phyloP scores from a whole-genome alignment of 2,113 vertebrate species.

The Paracanthobrama guichenoti region DNA sequence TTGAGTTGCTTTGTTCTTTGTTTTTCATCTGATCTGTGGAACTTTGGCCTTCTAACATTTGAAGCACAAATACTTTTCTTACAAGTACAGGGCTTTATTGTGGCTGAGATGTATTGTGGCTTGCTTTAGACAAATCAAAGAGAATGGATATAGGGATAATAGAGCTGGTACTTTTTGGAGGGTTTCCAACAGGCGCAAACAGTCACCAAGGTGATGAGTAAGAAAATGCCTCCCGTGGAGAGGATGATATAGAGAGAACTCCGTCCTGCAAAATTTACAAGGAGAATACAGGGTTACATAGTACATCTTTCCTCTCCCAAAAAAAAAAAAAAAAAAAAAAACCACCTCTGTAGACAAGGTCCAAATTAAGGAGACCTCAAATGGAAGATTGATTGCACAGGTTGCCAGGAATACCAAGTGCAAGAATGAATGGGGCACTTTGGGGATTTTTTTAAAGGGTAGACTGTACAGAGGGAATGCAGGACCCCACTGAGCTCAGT shows the following conservation, averaged over 20 bases:
- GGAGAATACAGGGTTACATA: constrained; percentile 22
- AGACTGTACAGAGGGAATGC: constrained; percentile 35
- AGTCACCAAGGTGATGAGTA: constrained; percentile 97
- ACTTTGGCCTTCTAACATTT: constrained; percentile 6
- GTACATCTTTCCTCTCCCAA: background rate
- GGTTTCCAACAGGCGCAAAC: constrained; percentile 99
- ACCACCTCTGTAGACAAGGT: constrained; percentile 4
- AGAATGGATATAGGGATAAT: constrained; percentile 13
- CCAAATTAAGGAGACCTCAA: constrained; percentile 8
- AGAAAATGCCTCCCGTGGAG: constrained; percentile 95
- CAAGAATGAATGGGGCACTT: constrained; percentile 15
- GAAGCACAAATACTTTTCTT: constrained; percentile 10
- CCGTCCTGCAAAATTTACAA: constrained; percentile 75
- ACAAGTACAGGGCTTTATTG: too few relatives aligned
- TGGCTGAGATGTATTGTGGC: background rate
- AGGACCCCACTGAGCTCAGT: constrained; percentile 32
- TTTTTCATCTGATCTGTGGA: constrained; percentile 21
- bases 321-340: background rate
- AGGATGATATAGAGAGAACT: constrained; percentile 99
- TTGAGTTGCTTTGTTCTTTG: background rate
- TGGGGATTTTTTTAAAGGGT: constrained; percentile 35
- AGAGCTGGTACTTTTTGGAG: constrained; percentile 85
- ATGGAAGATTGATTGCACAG: constrained; percentile 2
- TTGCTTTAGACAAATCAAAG: constrained; percentile 10
- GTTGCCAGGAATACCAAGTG: constrained; percentile 42